A percentile compares a stretch with the other conserved stretches of the same genome.
Conservation (phyloP, 2,797 vertebrate species). For the Petrocephalus schoutedeni region DNA sequence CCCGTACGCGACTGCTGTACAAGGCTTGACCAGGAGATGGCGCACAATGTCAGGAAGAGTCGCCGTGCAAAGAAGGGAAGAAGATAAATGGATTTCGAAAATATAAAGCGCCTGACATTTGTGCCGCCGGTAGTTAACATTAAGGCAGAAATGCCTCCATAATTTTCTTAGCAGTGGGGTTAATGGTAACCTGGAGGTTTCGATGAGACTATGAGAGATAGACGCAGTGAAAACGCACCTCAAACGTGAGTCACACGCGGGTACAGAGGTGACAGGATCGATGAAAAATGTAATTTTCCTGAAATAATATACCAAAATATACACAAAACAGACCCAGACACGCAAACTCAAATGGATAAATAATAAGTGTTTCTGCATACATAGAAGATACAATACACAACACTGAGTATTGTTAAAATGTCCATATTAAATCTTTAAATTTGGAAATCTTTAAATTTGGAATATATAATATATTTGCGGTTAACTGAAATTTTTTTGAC, state of each 20-base stretch:
- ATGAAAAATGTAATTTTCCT: not conserved
- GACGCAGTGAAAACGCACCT: not conserved
- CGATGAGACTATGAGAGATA: constrained; percentile 33
- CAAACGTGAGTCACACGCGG: constrained; percentile 28
- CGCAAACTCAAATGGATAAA: not conserved
- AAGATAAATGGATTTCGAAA: not conserved
- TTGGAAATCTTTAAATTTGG: not conserved
- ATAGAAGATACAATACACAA: not conserved
- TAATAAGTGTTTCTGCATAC: not conserved
- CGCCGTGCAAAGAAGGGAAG: constrained; percentile 17
- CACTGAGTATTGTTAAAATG: not conserved
- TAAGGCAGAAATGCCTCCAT: constrained; percentile 56
- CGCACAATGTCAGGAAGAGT: constrained; percentile 56
- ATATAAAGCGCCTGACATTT: constrained; percentile 23
- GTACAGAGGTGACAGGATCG: constrained; percentile 17
- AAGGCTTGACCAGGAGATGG: constrained; percentile 59
- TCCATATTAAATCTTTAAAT: not conserved
- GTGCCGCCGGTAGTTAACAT: constrained; percentile 52
- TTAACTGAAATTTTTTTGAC: not conserved
- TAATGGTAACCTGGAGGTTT: constrained; percentile 53
- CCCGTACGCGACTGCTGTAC: not conserved
- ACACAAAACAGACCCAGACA: not conserved
- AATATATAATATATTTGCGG: not conserved
- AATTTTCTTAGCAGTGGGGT: constrained; percentile 58
- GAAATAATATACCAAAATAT: constrained; percentile 1